Evolutionary conservation across 92 coral and sea anemone species (phyloP), one percentile per base, ranked within the genome.

Genomic region (Diadumene lineata): DNA sequence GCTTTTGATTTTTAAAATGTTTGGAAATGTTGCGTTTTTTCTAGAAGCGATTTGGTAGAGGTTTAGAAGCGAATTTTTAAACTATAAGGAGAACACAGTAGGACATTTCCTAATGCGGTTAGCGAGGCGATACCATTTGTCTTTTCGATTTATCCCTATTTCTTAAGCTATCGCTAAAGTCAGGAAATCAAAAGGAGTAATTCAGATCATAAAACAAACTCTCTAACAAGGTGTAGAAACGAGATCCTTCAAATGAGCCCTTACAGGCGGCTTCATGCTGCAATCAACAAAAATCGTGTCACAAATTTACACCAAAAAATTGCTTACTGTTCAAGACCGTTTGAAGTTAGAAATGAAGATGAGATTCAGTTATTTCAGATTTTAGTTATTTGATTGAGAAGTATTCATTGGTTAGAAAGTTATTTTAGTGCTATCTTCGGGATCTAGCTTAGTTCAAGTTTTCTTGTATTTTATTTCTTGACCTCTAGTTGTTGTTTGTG

Each of bases 21-120:
- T n/a, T n/a, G n/a, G n/a, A n/a, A n/a, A n/a, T n/a, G n/a, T n/a
- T n/a, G n/a, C n/a, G n/a, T n/a, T n/a, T n/a, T n/a, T n/a, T n/a
- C n/a, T n/a, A n/a, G n/a, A n/a, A n/a, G n/a, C n/a, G n/a, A n/a
- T n/a, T n/a, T n/a, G n/a, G n/a, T n/a, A 23, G 65, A 16, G 7
- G 68, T 62, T 15, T 28, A 66, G 69, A 75, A 67, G 82, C 68
- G 66, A 68, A 58, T 78, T 24, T 55, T 34, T 13, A 64, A 73
- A 50, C 34, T 67, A n/a, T n/a, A 65, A 77, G 69, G 50, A 27
- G 13, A 23, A 27, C 79, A 0, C 79, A 24, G 69, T 50, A 8
- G 79, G 77, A 72, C 11, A 50, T 33, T 62, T 62, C 68, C 68
- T 62, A 19, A 21, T 62, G 38, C 13, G 11, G 27, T n/a, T 62